phyloP scores from a whole-genome alignment of 2,888 invertebrate genomes.

The Aspidiotus rigidus region DNA sequence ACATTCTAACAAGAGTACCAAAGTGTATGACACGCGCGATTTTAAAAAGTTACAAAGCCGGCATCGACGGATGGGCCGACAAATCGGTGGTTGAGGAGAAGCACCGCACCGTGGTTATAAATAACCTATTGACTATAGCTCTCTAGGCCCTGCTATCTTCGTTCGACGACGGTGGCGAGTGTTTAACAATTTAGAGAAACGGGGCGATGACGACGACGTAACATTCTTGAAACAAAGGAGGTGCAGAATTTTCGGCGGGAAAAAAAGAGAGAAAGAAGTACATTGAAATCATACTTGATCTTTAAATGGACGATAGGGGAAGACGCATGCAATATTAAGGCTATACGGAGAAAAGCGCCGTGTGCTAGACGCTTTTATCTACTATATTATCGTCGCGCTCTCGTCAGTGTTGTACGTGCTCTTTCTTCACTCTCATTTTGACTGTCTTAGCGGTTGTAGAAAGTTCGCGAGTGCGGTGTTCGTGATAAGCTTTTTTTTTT shows the following conservation, averaged over 20 bases:
- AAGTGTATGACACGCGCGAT: too few relatives aligned
- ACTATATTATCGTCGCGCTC: not conserved
- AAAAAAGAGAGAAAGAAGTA: not conserved
- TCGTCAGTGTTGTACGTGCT: not conserved
- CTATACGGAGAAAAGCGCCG: slow-evolving; percentile 2
- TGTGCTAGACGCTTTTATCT: slow-evolving; percentile 14
- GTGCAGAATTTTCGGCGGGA: not conserved
- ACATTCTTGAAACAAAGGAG: not conserved
- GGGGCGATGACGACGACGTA: not conserved
- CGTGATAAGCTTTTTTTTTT: not conserved
- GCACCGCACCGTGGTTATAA: slow-evolving; percentile 5
- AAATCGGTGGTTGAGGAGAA: not conserved
- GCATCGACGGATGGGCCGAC: too few relatives aligned
- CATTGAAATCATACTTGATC: not conserved
- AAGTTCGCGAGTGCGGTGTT: not conserved
- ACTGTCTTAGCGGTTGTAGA: not conserved
- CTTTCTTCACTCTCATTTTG: too few relatives aligned
- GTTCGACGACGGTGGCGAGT: not conserved
- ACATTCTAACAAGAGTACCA: too few relatives aligned
- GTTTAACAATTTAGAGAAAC: not conserved
- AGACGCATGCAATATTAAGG: not conserved
- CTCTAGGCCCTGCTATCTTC: not conserved
- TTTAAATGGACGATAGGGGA: slow-evolving; percentile 4
- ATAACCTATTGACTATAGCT: slow-evolving; percentile 19
- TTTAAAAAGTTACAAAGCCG: too few relatives aligned